phyloP scores from a whole-genome alignment of 2,888 invertebrate genomes.

The Meta bourneti region DNA sequence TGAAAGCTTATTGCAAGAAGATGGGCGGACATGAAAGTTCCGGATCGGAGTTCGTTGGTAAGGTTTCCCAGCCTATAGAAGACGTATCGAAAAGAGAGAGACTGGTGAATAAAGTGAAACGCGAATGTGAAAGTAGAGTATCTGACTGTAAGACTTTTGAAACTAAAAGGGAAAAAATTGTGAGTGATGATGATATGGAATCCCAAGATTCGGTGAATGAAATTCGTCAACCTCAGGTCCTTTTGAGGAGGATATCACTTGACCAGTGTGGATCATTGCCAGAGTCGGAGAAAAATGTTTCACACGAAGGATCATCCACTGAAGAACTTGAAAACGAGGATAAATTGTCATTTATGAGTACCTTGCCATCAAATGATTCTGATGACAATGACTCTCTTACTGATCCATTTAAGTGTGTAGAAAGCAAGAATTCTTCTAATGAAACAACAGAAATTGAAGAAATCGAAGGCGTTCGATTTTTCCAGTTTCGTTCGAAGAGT shows the following conservation, averaged over 20 bases:
- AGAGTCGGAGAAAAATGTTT: background rate
- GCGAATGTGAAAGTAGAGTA: too few relatives aligned
- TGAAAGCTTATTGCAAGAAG: too few relatives aligned
- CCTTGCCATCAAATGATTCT: conserved; percentile 23
- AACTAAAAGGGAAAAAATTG: background rate
- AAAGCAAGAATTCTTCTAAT: conserved; percentile 47
- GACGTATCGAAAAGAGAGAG: too few relatives aligned
- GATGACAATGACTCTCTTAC: conserved; percentile 22
- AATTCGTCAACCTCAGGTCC: conserved; percentile 49
- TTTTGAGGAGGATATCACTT: conserved; percentile 44
- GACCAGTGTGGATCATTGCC: background rate
- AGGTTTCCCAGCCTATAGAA: too few relatives aligned
- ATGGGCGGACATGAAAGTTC: too few relatives aligned
- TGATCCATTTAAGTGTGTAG: conserved; percentile 9
- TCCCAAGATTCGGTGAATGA: background rate
- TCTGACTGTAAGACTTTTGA: background rate
- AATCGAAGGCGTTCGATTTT: conserved; percentile 78
- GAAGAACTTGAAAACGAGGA: background rate
- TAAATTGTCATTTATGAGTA: conserved; percentile 38
- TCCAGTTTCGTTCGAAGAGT: conserved; percentile 77
- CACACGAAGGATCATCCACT: background rate
- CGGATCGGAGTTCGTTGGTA: too few relatives aligned
- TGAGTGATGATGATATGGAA: background rate
- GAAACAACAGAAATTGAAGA: conserved; percentile 77
- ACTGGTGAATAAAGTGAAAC: too few relatives aligned